Evolutionary conservation across 1,140 invertebrate genomes (phyloP), one percentile per base, ranked within the genome.

Genomic region (Drepana arcuata): DNA sequence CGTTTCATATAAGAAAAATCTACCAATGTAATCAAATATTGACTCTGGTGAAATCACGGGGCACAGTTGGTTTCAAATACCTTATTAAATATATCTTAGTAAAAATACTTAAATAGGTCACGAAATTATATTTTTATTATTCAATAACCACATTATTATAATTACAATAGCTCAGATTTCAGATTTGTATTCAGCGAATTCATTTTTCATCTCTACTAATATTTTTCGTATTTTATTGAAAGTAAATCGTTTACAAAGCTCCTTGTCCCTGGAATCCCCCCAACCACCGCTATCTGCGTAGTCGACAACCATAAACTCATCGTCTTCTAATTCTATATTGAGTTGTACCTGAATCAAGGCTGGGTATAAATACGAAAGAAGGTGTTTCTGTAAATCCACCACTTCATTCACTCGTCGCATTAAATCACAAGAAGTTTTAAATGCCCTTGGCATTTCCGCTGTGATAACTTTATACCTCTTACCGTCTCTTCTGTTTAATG

Each of bases 141-240:
- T n/a, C n/a, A n/a, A n/a, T n/a, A n/a, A n/a, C n/a, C n/a, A n/a
- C n/a, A 21, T 33, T 21, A 18, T 21, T 2, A 33, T 10, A 16
- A 3, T 16, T 7, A 12, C 13, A 14, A 14, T 23, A 2, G 2
- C 16, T 18, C 14, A 33, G n/a, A 5, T 41, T 14, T 37, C 15
- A 12, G 35, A 34, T 7, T 5, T 18, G 21, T 27, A 30, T 29
- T 33, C 28, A 18, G 29, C 12, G 16, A 55, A 47, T 29, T 52
- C 40, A 7, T 35, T 41, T 23, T 54, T 14, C 49, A 59, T 57
- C 11, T 49, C 46, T 18, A 57, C 10, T 2, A 57, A 15, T 84
- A 87, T 62, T 85, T 86, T 70, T 72, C 80, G 65, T 68, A 79
- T 67, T 85, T 59, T 61, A 12, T 32, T 46, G 5, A 31, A 23